Percentiles rank a stretch among this genome's conserved stretches.
Evolutionary conservation across 2,888 invertebrate species (phyloP).

Genomic region (Aleiodes leptofemur): DNA sequence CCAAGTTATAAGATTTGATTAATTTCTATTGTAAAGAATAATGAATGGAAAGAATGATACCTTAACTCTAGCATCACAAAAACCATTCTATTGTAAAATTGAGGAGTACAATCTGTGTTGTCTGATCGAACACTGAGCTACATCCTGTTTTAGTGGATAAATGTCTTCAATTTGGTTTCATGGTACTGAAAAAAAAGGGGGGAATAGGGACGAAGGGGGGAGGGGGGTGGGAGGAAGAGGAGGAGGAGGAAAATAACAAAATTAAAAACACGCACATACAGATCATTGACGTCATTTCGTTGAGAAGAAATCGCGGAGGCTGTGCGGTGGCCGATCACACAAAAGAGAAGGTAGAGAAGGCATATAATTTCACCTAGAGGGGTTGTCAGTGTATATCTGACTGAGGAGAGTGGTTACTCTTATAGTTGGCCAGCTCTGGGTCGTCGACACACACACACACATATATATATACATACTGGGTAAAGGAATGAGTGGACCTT

Average conservation of each 20-base stretch:
- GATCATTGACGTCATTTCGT: conserved; percentile 17
- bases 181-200: not conserved
- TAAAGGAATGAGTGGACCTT: conserved; percentile 43
- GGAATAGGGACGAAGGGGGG: not conserved
- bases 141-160: conserved; percentile 43
- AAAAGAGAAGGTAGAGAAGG: conserved; percentile 14
- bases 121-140: conserved; percentile 30
- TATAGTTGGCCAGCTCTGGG: conserved; percentile 29
- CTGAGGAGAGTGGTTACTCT: conserved; percentile 4
- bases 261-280: conserved; percentile 26
- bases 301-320: not conserved
- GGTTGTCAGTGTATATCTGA: conserved; percentile 18
- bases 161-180: conserved; percentile 15
- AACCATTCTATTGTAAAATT: not conserved
- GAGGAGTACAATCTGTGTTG: conserved; percentile 7
- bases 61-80: too few species aligned
- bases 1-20: too few species aligned
- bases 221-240: not conserved
- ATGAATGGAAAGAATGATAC: too few species aligned
- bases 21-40: too few species aligned
- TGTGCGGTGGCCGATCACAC: conserved; percentile 33
- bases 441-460: conserved; percentile 32
- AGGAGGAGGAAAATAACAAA: not conserved
- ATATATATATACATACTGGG: not conserved
- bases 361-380: conserved; percentile 40